A percentile compares a stretch with the other conserved stretches of the same genome.
Evolutionary conservation across 2,797 vertebrate genomes (phyloP).

Genomic region (Cirrhinus mrigala): DNA sequence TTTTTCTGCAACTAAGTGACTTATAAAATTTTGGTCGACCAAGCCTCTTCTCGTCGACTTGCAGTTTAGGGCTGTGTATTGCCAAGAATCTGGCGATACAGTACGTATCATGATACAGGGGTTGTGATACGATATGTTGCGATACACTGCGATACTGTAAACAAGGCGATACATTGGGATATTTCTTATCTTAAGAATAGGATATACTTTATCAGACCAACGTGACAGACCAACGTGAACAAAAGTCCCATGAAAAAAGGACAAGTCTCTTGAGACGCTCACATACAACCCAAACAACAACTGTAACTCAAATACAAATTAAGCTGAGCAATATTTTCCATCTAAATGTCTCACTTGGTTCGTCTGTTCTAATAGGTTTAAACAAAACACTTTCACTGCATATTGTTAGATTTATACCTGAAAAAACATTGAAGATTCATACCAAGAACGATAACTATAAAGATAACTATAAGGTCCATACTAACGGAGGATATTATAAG

Average conservation of each 20-base stretch:
- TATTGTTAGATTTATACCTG: background rate
- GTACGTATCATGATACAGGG: no score
- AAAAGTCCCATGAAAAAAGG: slow-evolving; percentile 28
- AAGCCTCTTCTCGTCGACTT: no score
- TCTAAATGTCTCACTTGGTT: background rate
- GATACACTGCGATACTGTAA: no score
- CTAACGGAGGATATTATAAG: background rate
- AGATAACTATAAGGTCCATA: background rate
- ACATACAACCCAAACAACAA: slow-evolving; percentile 31
- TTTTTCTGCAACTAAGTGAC: no score
- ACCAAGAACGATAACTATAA: background rate
- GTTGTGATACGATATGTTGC: no score
- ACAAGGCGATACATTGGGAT: no score
- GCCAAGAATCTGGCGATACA: no score
- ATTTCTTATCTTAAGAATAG: no score
- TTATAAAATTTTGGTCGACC: no score
- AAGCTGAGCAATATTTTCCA: slow-evolving; percentile 25
- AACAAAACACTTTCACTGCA: background rate
- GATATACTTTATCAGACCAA: no score
- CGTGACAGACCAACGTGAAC: slow-evolving; percentile 25
- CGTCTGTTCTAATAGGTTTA: background rate
- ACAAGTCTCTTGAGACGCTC: slow-evolving; percentile 17
- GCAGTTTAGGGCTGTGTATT: no score
- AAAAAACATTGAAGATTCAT: background rate
- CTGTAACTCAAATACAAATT: slow-evolving; percentile 8